Percentiles rank a stretch among this genome's conserved stretches.
Conservation (phyloP, 2,113 vertebrate species). For the Cynoglossus semilaevis region DNA sequence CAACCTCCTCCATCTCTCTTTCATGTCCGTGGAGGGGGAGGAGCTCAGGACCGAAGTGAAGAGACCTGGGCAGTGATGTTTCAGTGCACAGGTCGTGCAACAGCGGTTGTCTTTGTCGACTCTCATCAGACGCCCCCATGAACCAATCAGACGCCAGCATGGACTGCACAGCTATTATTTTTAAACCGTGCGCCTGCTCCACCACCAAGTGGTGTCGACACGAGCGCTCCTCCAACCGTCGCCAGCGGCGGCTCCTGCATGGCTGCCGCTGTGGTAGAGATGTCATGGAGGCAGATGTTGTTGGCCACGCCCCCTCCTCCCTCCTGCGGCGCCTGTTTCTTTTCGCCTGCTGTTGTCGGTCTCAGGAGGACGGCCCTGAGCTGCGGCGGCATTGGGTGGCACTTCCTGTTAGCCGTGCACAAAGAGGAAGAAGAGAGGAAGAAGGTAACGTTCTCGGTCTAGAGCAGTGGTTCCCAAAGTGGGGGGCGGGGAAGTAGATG, state of each 20-base stretch:
- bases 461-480: background rate
- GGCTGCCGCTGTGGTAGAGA: constrained; percentile 28
- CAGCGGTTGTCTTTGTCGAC: constrained; percentile 19
- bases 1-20: constrained; percentile 39
- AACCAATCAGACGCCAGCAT: constrained; percentile 43
- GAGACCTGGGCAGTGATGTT: constrained; percentile 27
- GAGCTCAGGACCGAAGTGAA: constrained; percentile 41
- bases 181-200: constrained; percentile 58
- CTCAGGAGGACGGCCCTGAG: constrained; percentile 39
- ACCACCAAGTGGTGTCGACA: constrained; percentile 45
- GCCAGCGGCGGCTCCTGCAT: background rate
- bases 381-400: constrained; percentile 39
- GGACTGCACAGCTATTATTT: constrained; percentile 63
- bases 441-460: constrained; percentile 61
- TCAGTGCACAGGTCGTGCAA: constrained; percentile 3
- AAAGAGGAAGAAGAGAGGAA: constrained; percentile 28
- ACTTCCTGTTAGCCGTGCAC: constrained; percentile 1
- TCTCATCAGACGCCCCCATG: constrained; percentile 35
- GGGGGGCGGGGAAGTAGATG: background rate
- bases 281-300: constrained; percentile 1
- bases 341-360: constrained; percentile 48
- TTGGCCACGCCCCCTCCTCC: constrained; percentile 32
- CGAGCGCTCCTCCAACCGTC: constrained; percentile 6
- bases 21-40: constrained; percentile 61
- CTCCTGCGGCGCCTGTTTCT: constrained; percentile 28